Evolutionary conservation across 2,113 vertebrate genomes (phyloP).

Genomic region (Hiodon tergisus): DNA sequence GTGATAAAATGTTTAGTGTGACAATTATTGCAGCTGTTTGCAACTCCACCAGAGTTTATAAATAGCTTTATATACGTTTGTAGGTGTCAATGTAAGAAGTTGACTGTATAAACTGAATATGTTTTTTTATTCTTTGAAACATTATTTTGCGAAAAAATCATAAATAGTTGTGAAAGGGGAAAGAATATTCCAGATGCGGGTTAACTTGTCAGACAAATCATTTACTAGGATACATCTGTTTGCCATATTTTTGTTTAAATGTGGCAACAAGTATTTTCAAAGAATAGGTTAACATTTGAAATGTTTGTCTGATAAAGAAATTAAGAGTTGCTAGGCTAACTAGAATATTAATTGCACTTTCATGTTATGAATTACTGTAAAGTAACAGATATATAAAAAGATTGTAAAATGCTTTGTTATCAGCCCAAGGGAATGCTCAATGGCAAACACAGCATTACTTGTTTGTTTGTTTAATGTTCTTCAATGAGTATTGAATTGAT

Average conservation of each 20-base stretch:
- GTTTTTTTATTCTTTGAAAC: no score
- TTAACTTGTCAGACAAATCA: no score
- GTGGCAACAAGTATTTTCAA: neutral
- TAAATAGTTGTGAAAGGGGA: no score
- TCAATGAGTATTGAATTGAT: neutral
- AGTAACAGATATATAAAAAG: slow-evolving; percentile 19
- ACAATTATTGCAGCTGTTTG: no score
- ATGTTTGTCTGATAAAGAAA: neutral
- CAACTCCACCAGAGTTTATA: no score
- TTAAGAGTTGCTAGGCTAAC: neutral
- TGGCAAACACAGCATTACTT: slow-evolving; percentile 14
- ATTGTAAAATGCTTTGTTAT: slow-evolving; percentile 35
- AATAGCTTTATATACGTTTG: no score
- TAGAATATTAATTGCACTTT: slow-evolving; percentile 2
- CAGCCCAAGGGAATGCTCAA: slow-evolving; percentile 14
- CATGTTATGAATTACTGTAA: slow-evolving; percentile 4
- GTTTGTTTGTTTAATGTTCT: neutral
- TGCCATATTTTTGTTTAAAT: neutral
- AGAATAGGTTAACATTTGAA: neutral
- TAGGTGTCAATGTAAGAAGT: no score
- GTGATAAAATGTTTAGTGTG: no score
- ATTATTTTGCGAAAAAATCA: no score
- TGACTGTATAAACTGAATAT: no score
- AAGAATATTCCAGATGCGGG: no score
- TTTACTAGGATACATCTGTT: no score